These are phyloP conservation scores for Pristionchus exspectatus DNA, from an alignment of 2,888 invertebrate species.

Conservation along the genomic window DNA sequence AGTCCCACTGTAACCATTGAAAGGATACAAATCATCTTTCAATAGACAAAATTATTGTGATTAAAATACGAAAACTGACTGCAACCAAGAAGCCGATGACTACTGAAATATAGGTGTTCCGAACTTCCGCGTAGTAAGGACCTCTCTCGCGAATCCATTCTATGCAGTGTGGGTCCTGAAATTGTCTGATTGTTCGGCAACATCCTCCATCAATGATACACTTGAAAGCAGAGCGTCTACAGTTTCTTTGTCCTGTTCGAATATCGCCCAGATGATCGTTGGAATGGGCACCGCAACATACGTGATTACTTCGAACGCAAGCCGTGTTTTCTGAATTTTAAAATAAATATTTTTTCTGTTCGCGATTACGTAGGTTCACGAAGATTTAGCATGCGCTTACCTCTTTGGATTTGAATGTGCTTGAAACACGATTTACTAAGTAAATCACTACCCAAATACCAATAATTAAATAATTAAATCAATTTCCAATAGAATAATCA, in stretches of 20 bases:
- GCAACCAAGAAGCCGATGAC: neutral
- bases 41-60: neutral
- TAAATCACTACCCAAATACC: too few species aligned
- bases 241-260: neutral
- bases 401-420: neutral
- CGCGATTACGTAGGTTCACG: too few species aligned
- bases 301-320: neutral
- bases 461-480: too few species aligned
- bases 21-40: neutral
- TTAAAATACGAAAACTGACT: neutral
- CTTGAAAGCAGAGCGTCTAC: neutral
- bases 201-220: too few species aligned
- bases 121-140: neutral
- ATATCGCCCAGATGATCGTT: neutral
- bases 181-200: too few species aligned
- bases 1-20: neutral
- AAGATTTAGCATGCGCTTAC: too few species aligned
- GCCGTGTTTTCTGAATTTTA: neutral
- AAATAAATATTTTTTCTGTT: too few species aligned
- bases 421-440: too few species aligned
- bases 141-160: neutral
- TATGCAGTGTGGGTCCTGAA: neutral
- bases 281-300: neutral
- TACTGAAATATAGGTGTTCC: neutral
- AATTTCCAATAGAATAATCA: too few species aligned